Evolutionary conservation across 1,140 invertebrate genomes (phyloP), one percentile per base, ranked within the genome.

Genomic region (Papilio xuthus): DNA sequence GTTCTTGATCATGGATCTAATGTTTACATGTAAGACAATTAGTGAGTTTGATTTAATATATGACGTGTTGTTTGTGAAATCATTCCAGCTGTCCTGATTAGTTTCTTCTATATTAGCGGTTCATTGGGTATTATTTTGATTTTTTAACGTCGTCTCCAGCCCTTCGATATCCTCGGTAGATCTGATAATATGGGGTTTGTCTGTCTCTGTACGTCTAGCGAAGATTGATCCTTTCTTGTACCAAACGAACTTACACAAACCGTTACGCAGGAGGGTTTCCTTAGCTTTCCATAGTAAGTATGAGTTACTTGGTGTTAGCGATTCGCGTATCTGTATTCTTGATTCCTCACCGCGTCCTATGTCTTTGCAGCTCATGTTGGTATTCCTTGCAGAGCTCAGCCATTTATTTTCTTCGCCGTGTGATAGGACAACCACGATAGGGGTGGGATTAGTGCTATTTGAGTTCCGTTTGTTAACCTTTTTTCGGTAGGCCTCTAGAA

Each of bases 261-360:
- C 53, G 8, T 56, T 56, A 9, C 20, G 53, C 8, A 56, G 20
- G 7, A 56, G 53, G 20, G 53, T 56, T 1, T 56, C 53, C 53
- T 56, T 56, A 56, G 53, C 53, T 56, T 56, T 56, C 53, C 53
- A 56, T 10, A 56, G 53, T 23, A 56, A 56, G 20, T 20, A n/a
- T 26, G 56, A 26, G 23, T 60, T 60, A 23, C 4, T 26, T 26
- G 56, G 56, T 26, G 56, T 60, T 26, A 60, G 20, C 23, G 56
- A 10, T 26, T 60, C n/a, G 20, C 56, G 56, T 23, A 60, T 60
- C 26, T 60, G 20, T 60, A 26, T 60, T 60, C 2, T 60, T 26
- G 20, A 26, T 0, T 60, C 20, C 4, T 26, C 20, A 60, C 23
- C 26, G 56, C 20, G 10, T 60, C 56, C 56, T 60, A 60, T 26